Evolutionary conservation across 2,888 invertebrate genomes (phyloP), one percentile per base, ranked within the genome.

Genomic region (Spilarctia lutea): DNA sequence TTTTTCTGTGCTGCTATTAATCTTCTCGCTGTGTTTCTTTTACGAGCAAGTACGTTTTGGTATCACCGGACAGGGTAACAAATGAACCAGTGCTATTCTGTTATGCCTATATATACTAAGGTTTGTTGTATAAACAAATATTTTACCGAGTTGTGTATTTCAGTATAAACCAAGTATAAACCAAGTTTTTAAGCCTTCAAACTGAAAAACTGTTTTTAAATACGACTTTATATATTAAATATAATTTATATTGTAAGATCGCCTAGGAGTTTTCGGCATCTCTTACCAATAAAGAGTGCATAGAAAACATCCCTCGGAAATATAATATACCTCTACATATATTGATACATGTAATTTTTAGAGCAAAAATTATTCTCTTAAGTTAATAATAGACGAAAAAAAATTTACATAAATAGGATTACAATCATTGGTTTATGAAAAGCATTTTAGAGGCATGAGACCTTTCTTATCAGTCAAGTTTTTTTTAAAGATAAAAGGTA

Each of bases 21-120:
- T 75, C 68, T 72, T 72, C 68, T 18, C n/a, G 33, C 30, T 69
- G 65, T 66, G 60, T 75, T 72, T 75, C 30, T 60, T 71, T 66
- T 35, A 42, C 42, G 65, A 70, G 74, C 24, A 39, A 56, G 65
- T 69, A 42, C 63, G 13, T 60, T 70, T 66, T 45, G 56, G 66
- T 70, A 56, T 74, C 60, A 56, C 60, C 45, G 65, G 74, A 66
- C 69, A 74, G 48, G 39, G 42, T 69, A 74, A 70, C 30, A 56
- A 74, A 70, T 56, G 69, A 70, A 69, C 30, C 35, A n/a, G 45
- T 20, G 10, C 27, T 8, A 20, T 45, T 27, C 30, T 30, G 42
- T 45, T 20, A 45, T 68, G 3, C 33, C 42, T 16, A n/a, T 42
- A 68, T 18, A 48, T 7, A n/a, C n/a, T n/a, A n/a, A 48, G 45